Base-by-base conservation (phyloP, 2,888 invertebrate species). In the Hermodice carunculata region DNA sequence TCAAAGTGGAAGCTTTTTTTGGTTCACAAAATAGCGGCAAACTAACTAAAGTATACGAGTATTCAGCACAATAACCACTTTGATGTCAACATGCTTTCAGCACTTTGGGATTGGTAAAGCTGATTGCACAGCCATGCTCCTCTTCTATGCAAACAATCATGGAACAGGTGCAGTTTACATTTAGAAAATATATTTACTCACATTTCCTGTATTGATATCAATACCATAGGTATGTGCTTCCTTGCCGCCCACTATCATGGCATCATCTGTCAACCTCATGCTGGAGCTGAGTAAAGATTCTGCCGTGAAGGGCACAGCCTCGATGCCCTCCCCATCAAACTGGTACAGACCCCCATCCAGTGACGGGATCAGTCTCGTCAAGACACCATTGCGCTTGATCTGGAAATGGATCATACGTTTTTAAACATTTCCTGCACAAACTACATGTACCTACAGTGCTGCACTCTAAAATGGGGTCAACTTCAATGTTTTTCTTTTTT, bases 281-380 rank as follows among this genome's bases (percentile, higher is more conserved):
- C 96, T 94, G 17, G 87, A 86, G 63, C 93, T 92, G 3, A 98
- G 88, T 28, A 98, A 89, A 73, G 92, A 91, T 61, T 96, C 96
- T 0, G 94, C 93, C 44, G 92, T 91, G 70, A 98, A 90, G 0
- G 96, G 96, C 67, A 95, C 88, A 0, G 94, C 92, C 86, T 96
- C 94, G 52, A 98, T 90, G 67, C 91, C 92, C 66, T 93, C 92
- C 0, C 95, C 96, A 85, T 96, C 94, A 84, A 96, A 93, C 85
- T 94, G 94, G 87, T 96, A 98, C 53, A 98, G 89, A 2, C 92
- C 91, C 1, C 98, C 98, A 78, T 92, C 93, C 11, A 98, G 88
- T 0, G 98, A 96, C 1, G 98, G 98, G 78, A 98, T 95, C 81
- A 98, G 90, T 52, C 94, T 90, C 6, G 78, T 78, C 19, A 34